Conservation (phyloP, 2,888 invertebrate species). For the Conchocele bisecta region DNA sequence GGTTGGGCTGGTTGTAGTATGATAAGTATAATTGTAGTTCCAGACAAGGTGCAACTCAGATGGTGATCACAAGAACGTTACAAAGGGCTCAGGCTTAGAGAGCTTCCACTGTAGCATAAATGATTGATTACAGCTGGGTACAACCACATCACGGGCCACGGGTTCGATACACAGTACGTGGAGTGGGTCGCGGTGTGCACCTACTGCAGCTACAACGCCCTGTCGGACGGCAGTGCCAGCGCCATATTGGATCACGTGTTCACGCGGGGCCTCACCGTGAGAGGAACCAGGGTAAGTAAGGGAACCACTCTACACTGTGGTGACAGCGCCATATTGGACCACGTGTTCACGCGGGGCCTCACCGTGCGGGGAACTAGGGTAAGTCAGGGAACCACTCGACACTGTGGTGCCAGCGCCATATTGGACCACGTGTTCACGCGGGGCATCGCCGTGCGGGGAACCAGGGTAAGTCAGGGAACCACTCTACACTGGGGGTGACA, state of each 20-base stretch:
- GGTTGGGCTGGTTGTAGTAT: too few species aligned
- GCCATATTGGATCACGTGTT: constrained; percentile 48
- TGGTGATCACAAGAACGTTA: too few species aligned
- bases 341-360: constrained; percentile 38
- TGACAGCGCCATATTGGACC: constrained; percentile 35
- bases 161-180: constrained; percentile 12
- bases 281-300: constrained; percentile 26
- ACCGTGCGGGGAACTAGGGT: constrained; percentile 24
- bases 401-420: constrained; percentile 6
- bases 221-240: constrained; percentile 9
- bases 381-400: too few species aligned
- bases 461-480: constrained; percentile 29
- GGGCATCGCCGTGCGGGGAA: constrained; percentile 12
- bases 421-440: constrained; percentile 49
- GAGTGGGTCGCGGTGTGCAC: constrained; percentile 41
- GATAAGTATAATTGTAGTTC: too few species aligned
- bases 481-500: background rate
- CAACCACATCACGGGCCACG: constrained; percentile 1
- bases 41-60: too few species aligned
- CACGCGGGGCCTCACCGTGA: constrained; percentile 23
- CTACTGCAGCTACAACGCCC: constrained; percentile 51
- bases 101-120: too few species aligned
- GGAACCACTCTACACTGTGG: too few species aligned
- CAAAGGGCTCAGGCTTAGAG: too few species aligned
- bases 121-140: constrained; percentile 29